phyloP scores from a whole-genome alignment of 2,888 invertebrate species.

The Julus scanicus region DNA sequence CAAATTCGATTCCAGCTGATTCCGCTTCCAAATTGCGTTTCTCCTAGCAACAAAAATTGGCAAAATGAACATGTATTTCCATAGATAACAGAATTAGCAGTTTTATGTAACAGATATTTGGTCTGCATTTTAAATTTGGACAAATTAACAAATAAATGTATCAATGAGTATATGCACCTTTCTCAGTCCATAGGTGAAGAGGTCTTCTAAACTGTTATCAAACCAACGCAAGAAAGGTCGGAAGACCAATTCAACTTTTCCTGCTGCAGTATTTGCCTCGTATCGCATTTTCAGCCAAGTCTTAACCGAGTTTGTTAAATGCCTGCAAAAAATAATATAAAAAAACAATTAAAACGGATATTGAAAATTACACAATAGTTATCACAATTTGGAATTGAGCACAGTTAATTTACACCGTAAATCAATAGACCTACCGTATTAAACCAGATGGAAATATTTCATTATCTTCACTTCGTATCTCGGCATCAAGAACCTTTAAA shows the following conservation, averaged over 20 bases:
- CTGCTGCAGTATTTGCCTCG: conserved; percentile 56
- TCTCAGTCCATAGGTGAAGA: conserved; percentile 65
- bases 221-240: conserved; percentile 66
- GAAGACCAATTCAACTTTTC: conserved; percentile 63
- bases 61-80: not conserved
- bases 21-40: conserved; percentile 64
- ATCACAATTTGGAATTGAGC: not conserved
- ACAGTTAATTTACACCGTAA: not conserved
- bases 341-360: not conserved
- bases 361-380: not conserved
- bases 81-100: not conserved
- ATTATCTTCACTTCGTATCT: conserved; percentile 18
- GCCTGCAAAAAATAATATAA: conserved; percentile 49
- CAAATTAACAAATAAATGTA: not conserved
- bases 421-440: not conserved
- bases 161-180: conserved; percentile 62
- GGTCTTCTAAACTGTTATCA: conserved; percentile 64
- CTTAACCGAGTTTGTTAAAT: conserved; percentile 54
- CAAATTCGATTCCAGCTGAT: conserved; percentile 65
- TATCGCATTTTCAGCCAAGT: conserved; percentile 57
- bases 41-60: conserved; percentile 56
- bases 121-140: not conserved
- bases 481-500: not conserved
- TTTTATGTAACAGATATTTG: not conserved
- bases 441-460: conserved; percentile 55